These are phyloP conservation scores for Chanos chanos DNA, from an alignment of 2,797 vertebrate genomes.

Conservation along the genomic window DNA sequence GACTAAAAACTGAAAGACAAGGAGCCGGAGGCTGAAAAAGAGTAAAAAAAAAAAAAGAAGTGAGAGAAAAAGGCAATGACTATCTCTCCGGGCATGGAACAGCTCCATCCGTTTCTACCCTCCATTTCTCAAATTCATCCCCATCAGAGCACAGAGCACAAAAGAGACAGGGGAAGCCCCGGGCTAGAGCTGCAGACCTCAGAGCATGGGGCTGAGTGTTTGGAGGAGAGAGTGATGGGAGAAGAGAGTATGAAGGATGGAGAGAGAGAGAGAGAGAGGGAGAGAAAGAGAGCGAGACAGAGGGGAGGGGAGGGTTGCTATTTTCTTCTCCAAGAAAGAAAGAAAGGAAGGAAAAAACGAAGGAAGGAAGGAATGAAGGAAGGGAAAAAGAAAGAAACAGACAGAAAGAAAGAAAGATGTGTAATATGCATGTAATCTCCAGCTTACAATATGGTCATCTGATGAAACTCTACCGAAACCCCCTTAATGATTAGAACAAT, in stretches of 20 bases:
- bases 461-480: conserved; percentile 10
- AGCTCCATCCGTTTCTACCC: too few relatives aligned
- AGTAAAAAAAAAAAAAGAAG: too few relatives aligned
- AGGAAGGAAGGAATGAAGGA: too few relatives aligned
- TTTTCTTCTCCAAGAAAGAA: neutral
- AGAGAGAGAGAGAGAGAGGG: neutral
- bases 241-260: conserved; percentile 3
- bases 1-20: too few relatives aligned
- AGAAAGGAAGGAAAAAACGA: too few relatives aligned
- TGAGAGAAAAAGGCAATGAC: too few relatives aligned
- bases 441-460: neutral
- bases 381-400: neutral
- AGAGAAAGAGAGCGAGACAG: neutral
- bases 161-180: too few relatives aligned
- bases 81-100: too few relatives aligned
- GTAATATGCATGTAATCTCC: neutral
- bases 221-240: conserved; percentile 4
- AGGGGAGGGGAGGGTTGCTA: neutral
- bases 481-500: neutral
- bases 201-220: neutral
- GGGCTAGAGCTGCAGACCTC: too few relatives aligned
- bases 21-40: too few relatives aligned
- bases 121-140: too few relatives aligned
- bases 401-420: neutral
- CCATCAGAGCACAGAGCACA: too few relatives aligned